Evolutionary conservation across 2,113 vertebrate species (phyloP), one percentile per base, ranked within the genome.

Genomic region (Desmodus rotundus): DNA sequence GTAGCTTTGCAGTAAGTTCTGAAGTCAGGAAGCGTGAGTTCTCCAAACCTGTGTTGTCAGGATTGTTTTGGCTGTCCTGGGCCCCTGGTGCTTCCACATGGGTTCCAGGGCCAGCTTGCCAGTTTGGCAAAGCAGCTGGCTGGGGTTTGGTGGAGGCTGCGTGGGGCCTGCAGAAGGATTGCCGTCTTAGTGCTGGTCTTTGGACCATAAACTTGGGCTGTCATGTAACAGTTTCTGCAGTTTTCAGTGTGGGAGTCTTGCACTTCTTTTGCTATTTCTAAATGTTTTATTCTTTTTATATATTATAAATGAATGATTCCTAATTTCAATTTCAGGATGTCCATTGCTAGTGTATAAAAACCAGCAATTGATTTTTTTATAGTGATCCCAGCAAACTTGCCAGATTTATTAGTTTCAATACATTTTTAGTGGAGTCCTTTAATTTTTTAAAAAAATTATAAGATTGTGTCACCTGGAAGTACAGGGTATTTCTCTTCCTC

Each of bases 121-220:
- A 2, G 58, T 52, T 78, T 47, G 54, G 70, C 80, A 16, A 31
- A 52, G 28, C 43, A 52, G 26, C 20, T 58, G n/a, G n/a, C 47
- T 43, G 16, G 38, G 28, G 28, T 20, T 15, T 50, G 36, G 26
- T n/a, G 82, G 54, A 1, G 43, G 16, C 10, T 3, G 36, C 8
- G 4, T 9, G 10, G 12, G 33, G 28, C 73, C 45, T 61, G 38
- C 26, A 33, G 24, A 54, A 63, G 20, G 4, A 1, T 5, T n/a
- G 17, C 36, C 9, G 5, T 14, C 17, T 63, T 14, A 2, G 8
- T 11, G 8, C 3, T 4, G 22, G 14, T 41, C 19, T 45, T 11
- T 17, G 14, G 24, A 1, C 28, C 28, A 14, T 4, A 1, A 24
- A 5, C 3, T 0, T 12, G 7, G 28, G 61, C 58, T 61, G 58